A percentile compares a stretch with the other conserved stretches of the same genome.
Conservation (phyloP, 2,797 vertebrate genomes). For the Silurus aristotelis region DNA sequence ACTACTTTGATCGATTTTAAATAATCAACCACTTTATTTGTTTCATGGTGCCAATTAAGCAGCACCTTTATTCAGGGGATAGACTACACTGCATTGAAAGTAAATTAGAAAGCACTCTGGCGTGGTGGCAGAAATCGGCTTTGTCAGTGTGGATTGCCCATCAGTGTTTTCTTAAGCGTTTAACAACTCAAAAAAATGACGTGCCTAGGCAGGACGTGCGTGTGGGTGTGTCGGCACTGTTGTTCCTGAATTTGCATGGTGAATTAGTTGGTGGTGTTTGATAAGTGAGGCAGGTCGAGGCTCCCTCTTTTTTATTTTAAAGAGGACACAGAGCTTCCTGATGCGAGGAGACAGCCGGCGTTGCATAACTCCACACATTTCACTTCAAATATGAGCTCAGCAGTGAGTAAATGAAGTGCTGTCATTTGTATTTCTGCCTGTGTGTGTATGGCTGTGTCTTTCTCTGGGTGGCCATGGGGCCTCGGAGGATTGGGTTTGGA, state of each 20-base stretch:
- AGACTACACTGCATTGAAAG: conserved; percentile 30
- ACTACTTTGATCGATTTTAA: conserved; percentile 61
- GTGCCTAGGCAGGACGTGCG: conserved; percentile 30
- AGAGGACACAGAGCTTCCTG: not conserved
- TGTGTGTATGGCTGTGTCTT: conserved; percentile 35
- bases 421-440: conserved; percentile 46
- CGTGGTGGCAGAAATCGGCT: conserved; percentile 17
- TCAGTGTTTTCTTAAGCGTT: conserved; percentile 22
- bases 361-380: conserved; percentile 65
- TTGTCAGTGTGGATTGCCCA: conserved; percentile 1
- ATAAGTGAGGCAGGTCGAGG: conserved; percentile 6
- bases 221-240: not conserved
- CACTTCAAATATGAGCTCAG: conserved; percentile 62
- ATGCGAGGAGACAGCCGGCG: conserved; percentile 64
- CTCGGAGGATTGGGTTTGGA: conserved; percentile 50
- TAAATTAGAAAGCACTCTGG: conserved; percentile 32
- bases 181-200: conserved; percentile 13
- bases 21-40: conserved; percentile 65
- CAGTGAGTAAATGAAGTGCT: conserved; percentile 58
- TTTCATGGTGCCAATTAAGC: conserved; percentile 59
- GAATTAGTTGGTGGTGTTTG: conserved; percentile 43
- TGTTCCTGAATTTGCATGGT: conserved; percentile 58
- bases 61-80: conserved; percentile 43
- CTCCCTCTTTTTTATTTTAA: conserved; percentile 42
- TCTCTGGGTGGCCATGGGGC: conserved; percentile 37